phyloP scores from a whole-genome alignment of 2,888 invertebrate genomes.

The Melinaea menophilus region DNA sequence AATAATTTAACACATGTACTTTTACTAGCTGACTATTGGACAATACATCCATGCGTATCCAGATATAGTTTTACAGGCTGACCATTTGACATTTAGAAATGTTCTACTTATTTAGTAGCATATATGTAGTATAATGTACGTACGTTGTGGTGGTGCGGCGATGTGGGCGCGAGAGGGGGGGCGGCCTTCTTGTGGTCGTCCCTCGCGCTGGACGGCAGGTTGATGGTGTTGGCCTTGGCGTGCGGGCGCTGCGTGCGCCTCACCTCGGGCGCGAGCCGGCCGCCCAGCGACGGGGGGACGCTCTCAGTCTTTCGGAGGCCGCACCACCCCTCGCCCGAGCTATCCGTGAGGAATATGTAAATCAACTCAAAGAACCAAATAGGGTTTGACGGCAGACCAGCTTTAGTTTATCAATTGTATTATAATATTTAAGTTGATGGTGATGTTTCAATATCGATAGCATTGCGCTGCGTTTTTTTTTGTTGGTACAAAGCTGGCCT shows the following conservation, averaged over 20 bases:
- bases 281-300: slow-evolving; percentile 63
- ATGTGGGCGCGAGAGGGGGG: slow-evolving; percentile 57
- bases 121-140: slow-evolving; percentile 38
- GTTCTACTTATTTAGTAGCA: too few species aligned
- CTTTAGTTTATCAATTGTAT: slow-evolving; percentile 30
- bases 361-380: slow-evolving; percentile 50
- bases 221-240: slow-evolving; percentile 78
- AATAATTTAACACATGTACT: too few species aligned
- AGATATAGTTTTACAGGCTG: too few species aligned
- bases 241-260: slow-evolving; percentile 66
- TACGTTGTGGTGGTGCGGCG: slow-evolving; percentile 67
- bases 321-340: slow-evolving; percentile 61
- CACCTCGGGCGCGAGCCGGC: slow-evolving; percentile 55
- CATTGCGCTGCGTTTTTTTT: slow-evolving; percentile 33
- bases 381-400: slow-evolving; percentile 48
- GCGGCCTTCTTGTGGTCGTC: slow-evolving; percentile 54
- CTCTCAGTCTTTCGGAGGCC: slow-evolving; percentile 69
- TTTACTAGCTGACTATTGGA: too few species aligned
- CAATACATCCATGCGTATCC: too few species aligned
- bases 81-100: too few species aligned
- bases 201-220: slow-evolving; percentile 73
- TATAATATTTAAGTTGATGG: too few species aligned
- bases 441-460: slow-evolving; percentile 6
- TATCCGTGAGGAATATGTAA: slow-evolving; percentile 57
- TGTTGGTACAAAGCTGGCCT: slow-evolving; percentile 55